Conservation (phyloP, 92 coral and sea anemone species). For the Bergia sp. region DNA sequence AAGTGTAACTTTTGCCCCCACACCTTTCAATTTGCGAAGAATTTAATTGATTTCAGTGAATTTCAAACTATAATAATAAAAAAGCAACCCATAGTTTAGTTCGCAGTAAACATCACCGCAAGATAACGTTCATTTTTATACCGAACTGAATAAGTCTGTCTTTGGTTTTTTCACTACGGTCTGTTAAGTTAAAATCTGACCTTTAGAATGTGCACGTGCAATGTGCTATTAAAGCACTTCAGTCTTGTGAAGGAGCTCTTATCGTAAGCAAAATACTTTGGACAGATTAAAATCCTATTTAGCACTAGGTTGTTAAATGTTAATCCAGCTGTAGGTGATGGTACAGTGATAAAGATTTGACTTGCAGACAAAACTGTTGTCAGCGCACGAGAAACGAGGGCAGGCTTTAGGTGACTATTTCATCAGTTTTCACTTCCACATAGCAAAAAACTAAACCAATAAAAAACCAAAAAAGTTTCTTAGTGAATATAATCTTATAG, state of each 20-base stretch:
- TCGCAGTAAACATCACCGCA: too few relatives aligned
- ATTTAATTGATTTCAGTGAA: not conserved
- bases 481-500: not conserved
- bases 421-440: not conserved
- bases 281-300: conserved; percentile 35
- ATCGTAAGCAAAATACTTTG: conserved; percentile 14
- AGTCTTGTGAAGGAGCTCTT: conserved; percentile 29
- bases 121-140: not conserved
- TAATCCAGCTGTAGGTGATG: conserved; percentile 16
- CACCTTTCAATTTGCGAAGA: not conserved
- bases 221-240: not conserved
- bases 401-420: not conserved
- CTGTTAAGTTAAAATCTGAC: not conserved
- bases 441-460: too few relatives aligned
- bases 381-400: not conserved
- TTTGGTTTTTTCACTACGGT: not conserved
- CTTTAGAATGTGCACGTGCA: not conserved
- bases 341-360: conserved; percentile 2
- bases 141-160: not conserved
- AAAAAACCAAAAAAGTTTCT: not conserved
- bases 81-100: not conserved
- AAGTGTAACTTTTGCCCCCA: not conserved
- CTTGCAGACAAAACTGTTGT: not conserved
- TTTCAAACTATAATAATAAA: not conserved
- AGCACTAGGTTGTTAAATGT: conserved; percentile 13